These are phyloP conservation scores for Aleiodes testaceus DNA, from an alignment of 2,888 invertebrate species.

Conservation along the genomic window DNA sequence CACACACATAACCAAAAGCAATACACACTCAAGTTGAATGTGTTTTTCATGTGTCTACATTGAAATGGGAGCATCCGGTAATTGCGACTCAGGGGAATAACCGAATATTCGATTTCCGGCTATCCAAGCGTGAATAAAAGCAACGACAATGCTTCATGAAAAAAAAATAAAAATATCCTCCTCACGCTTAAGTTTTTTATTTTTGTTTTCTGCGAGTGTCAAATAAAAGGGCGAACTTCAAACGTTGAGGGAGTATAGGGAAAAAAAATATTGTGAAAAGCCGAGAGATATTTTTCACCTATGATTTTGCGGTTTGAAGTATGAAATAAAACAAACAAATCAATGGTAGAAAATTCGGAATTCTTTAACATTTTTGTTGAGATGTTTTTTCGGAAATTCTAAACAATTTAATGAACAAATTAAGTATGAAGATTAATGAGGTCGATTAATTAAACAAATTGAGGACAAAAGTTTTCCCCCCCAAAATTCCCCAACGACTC, in stretches of 20 bases:
- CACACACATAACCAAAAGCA: not conserved
- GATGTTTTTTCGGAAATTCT: too few species aligned
- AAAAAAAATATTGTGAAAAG: too few species aligned
- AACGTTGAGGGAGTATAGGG: too few species aligned
- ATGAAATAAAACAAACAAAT: too few species aligned
- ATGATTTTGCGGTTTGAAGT: too few species aligned
- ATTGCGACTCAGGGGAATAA: conserved; percentile 40
- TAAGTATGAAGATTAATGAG: not conserved
- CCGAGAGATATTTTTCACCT: too few species aligned
- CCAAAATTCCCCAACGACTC: too few species aligned
- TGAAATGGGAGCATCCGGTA: conserved; percentile 37
- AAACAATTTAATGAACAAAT: not conserved
- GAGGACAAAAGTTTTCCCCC: not conserved
- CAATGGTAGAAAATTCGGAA: too few species aligned
- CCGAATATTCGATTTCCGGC: conserved; percentile 49
- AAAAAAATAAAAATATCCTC: too few species aligned
- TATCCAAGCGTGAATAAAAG: conserved; percentile 42
- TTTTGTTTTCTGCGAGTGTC: not conserved
- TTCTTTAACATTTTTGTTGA: too few species aligned
- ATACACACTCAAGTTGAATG: conserved; percentile 2
- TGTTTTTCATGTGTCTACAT: conserved; percentile 29
- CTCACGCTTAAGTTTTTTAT: not conserved
- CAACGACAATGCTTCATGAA: not conserved
- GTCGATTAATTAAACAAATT: not conserved
- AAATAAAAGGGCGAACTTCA: not conserved